Percentiles rank a stretch among this genome's conserved stretches.
Evolutionary conservation across 2,797 vertebrate genomes (phyloP).

Genomic region (Gymnothorax javanicus): DNA sequence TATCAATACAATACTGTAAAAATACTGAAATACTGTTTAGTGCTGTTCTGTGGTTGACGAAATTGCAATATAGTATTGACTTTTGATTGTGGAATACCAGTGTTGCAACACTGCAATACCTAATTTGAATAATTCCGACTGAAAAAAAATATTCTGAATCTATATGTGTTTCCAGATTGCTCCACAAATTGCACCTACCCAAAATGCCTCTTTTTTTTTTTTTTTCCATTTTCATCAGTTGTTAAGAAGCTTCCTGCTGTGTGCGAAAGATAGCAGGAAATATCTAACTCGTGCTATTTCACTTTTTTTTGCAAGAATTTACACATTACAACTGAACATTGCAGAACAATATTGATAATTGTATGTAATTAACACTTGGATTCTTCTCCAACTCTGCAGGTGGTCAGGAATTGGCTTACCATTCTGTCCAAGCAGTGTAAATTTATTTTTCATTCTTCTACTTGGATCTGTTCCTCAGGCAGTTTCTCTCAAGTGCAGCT

Average conservation of each 20-base stretch:
- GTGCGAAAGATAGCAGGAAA: not conserved
- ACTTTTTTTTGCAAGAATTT: not conserved
- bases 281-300: not conserved
- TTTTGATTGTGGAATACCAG: not conserved
- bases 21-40: not conserved
- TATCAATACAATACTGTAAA: not conserved
- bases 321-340: not conserved
- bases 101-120: not conserved
- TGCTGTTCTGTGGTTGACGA: not conserved
- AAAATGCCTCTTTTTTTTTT: not conserved
- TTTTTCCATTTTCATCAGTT: not conserved
- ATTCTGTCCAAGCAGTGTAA: not conserved
- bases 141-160: not conserved
- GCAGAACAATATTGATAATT: not conserved
- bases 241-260: not conserved
- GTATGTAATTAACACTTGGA: not conserved
- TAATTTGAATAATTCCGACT: not conserved
- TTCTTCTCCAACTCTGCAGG: not conserved
- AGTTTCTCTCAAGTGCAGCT: not conserved
- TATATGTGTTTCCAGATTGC: not conserved
- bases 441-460: not conserved
- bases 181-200: not conserved
- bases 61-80: not conserved
- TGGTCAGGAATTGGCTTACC: not conserved
- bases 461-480: conserved; percentile 3